Conservation (phyloP, 2,888 invertebrate genomes). For the Nomada goodeniana region DNA sequence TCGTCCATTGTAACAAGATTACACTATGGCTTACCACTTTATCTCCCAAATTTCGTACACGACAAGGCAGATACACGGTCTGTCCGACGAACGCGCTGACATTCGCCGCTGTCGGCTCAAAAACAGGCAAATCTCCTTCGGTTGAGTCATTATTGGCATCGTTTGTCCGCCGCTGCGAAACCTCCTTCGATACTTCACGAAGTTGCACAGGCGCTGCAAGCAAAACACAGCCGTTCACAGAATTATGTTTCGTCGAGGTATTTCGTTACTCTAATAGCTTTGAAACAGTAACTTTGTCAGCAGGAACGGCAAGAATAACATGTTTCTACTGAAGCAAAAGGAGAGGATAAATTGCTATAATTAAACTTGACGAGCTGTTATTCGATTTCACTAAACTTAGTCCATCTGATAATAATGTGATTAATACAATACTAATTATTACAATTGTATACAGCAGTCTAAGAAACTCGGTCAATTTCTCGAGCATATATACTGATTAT, state of each 20-base stretch:
- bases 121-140: conserved; percentile 77
- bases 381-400: no score
- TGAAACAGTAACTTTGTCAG: neutral
- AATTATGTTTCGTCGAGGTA: conserved; percentile 27
- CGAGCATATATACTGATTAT: conserved; percentile 42
- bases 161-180: conserved; percentile 57
- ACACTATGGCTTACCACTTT: conserved; percentile 78
- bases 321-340: no score
- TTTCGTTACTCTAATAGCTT: neutral
- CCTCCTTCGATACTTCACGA: conserved; percentile 62
- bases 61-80: conserved; percentile 82
- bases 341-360: no score
- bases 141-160: conserved; percentile 65
- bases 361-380: no score
- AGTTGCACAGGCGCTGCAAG: conserved; percentile 65
- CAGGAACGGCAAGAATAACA: neutral
- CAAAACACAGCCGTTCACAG: conserved; percentile 31
- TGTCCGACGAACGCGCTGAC: conserved; percentile 82
- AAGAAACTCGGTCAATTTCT: conserved; percentile 60
- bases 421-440: no score
- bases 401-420: no score
- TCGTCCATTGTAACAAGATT: conserved; percentile 22
- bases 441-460: no score
- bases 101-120: conserved; percentile 81
- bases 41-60: conserved; percentile 80